These are phyloP conservation scores for Desmodus rotundus DNA, from an alignment of 2,113 vertebrate species.

Conservation along the genomic window DNA sequence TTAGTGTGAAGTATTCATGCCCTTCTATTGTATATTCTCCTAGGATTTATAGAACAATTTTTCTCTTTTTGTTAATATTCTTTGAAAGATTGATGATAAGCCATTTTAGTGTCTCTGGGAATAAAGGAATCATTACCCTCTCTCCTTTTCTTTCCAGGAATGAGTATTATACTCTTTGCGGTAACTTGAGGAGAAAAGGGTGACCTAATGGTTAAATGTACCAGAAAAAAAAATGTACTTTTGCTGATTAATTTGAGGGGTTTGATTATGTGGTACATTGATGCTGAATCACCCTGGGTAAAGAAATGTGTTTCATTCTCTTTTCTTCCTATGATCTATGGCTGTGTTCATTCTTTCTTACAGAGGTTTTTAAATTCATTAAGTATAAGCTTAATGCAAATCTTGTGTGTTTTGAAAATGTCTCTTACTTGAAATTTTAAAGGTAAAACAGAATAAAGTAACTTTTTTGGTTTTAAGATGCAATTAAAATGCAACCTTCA, in stretches of 20 bases:
- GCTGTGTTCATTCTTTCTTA: not conserved
- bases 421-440: not conserved
- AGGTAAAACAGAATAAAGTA: not conserved
- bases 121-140: not conserved
- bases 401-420: not conserved
- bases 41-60: not conserved
- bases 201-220: slow-evolving; percentile 2
- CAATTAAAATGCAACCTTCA: slow-evolving; percentile 67
- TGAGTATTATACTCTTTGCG: not conserved
- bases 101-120: not conserved
- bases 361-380: not conserved
- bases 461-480: slow-evolving; percentile 29
- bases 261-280: not conserved
- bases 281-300: slow-evolving; percentile 2
- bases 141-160: not conserved
- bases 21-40: not conserved
- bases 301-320: not conserved
- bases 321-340: not conserved
- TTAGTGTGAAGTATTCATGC: not conserved
- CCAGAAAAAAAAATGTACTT: not conserved
- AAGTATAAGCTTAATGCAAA: not conserved
- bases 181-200: not conserved
- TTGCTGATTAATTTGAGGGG: not conserved
- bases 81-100: slow-evolving; percentile 9
- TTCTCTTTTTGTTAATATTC: not conserved